Percentiles rank a stretch among this genome's conserved stretches.
phyloP scores from a whole-genome alignment of 2,797 vertebrate species.

The Melanogrammus aeglefinus region DNA sequence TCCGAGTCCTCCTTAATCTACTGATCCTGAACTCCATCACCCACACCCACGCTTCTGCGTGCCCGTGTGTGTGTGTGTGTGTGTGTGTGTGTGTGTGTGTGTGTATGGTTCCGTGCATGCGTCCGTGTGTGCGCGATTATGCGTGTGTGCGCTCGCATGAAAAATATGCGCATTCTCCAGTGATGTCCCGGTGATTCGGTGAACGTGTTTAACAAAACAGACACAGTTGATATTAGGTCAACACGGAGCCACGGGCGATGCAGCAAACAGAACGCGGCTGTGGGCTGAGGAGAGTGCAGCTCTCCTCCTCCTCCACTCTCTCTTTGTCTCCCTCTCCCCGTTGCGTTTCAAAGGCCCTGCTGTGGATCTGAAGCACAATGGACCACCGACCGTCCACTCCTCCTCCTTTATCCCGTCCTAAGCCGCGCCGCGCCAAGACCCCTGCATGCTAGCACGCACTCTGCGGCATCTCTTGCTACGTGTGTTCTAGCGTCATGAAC shows the following conservation, averaged over 20 bases:
- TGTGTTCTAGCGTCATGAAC: too few relatives aligned
- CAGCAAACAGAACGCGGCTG: slow-evolving; percentile 66
- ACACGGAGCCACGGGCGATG: slow-evolving; percentile 64
- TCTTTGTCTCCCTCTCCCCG: slow-evolving; percentile 56
- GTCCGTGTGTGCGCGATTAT: slow-evolving; percentile 58
- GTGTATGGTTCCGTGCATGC: background rate
- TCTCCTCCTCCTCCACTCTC: slow-evolving; percentile 53
- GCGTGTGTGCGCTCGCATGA: slow-evolving; percentile 50
- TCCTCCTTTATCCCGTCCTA: slow-evolving; percentile 75
- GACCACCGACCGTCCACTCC: slow-evolving; percentile 56
- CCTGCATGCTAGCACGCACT: slow-evolving; percentile 28
- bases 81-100: slow-evolving; percentile 59
- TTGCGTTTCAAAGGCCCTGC: slow-evolving; percentile 68
- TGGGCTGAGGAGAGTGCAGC: slow-evolving; percentile 64
- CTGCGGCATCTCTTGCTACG: too few relatives aligned
- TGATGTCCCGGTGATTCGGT: slow-evolving; percentile 66
- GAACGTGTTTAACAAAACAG: slow-evolving; percentile 71
- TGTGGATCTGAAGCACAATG: slow-evolving; percentile 74
- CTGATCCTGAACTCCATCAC: slow-evolving; percentile 63
- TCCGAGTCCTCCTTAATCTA: slow-evolving; percentile 56
- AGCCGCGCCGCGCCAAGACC: slow-evolving; percentile 48
- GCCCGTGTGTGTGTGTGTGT: slow-evolving; percentile 33
- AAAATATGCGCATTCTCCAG: slow-evolving; percentile 49
- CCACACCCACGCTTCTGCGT: slow-evolving; percentile 42
- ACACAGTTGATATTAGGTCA: slow-evolving; percentile 75